Evolutionary conservation across 2,797 vertebrate genomes (phyloP).

Genomic region (Darevskia nairensis): DNA sequence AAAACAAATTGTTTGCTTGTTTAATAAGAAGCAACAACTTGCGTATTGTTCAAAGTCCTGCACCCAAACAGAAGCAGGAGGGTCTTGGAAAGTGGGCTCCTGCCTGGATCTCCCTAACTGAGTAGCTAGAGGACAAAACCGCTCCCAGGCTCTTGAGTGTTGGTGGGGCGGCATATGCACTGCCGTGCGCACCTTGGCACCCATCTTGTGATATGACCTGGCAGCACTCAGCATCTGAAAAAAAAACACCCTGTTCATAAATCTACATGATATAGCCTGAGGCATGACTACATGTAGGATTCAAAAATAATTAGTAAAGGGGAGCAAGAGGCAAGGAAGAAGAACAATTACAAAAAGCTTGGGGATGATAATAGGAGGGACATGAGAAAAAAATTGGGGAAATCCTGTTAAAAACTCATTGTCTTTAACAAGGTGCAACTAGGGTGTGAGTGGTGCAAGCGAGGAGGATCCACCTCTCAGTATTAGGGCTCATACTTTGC

Average conservation of each 20-base stretch:
- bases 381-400: background rate
- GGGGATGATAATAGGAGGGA: background rate
- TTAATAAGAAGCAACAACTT: background rate
- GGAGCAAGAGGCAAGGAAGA: background rate
- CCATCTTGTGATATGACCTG: background rate
- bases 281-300: background rate
- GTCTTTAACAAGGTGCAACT: background rate
- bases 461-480: background rate
- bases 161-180: background rate
- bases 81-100: background rate
- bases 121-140: background rate
- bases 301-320: background rate
- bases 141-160: background rate
- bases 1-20: background rate
- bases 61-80: background rate
- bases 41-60: background rate
- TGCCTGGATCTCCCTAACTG: background rate
- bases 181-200: background rate
- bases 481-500: background rate
- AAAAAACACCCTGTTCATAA: background rate
- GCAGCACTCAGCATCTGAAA: background rate
- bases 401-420: background rate
- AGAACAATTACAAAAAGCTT: background rate
- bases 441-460: background rate
- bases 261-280: background rate